phyloP scores from a whole-genome alignment of 2,113 vertebrate genomes.

The Oxyruncus cristatus region DNA sequence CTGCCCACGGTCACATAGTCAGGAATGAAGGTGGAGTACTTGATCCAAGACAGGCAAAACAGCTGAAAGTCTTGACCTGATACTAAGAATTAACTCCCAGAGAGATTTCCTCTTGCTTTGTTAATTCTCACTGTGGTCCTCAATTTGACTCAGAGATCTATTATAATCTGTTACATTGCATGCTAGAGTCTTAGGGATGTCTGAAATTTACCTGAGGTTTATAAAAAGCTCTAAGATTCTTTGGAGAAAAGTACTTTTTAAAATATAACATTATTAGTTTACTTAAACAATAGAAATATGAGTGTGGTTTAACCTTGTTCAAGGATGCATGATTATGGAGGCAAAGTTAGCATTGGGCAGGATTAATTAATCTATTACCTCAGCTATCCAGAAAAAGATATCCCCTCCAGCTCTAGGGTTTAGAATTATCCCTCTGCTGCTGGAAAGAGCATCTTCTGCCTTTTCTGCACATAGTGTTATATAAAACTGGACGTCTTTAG shows the following conservation, averaged over 20 bases:
- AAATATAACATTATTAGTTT: background rate
- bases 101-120: background rate
- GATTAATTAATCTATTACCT: background rate
- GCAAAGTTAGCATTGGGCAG: background rate
- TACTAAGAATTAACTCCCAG: background rate
- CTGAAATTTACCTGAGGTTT: slow-evolving; percentile 1
- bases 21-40: background rate
- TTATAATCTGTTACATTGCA: background rate
- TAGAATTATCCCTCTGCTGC: background rate
- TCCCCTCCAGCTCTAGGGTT: background rate
- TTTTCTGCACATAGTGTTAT: background rate
- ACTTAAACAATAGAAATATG: background rate
- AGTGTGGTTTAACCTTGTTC: background rate
- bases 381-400: background rate
- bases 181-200: background rate
- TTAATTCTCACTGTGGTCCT: background rate
- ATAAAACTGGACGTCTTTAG: background rate
- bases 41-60: background rate
- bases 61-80: background rate
- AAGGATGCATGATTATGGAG: background rate
- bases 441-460: background rate
- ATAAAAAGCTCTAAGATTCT: background rate
- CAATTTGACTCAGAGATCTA: background rate
- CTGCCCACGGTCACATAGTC: background rate
- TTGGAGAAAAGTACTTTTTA: background rate